Conservation (phyloP, 2,888 invertebrate genomes). For the Muscina levida region DNA sequence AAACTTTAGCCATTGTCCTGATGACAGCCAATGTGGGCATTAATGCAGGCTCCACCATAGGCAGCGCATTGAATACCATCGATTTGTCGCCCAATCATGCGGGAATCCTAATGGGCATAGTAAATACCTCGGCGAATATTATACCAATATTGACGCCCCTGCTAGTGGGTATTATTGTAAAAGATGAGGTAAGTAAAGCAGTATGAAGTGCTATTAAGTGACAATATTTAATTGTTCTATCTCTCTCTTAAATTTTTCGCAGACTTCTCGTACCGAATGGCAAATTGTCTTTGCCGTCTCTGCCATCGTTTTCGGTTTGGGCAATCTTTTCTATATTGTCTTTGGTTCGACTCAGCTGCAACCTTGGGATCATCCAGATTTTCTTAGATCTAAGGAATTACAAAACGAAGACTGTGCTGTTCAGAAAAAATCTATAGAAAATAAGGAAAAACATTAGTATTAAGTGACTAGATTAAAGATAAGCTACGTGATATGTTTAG, state of each 20-base stretch:
- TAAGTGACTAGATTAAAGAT: not conserved
- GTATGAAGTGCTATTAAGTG: not conserved
- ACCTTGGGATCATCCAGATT: constrained; percentile 81
- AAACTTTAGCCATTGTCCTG: constrained; percentile 79
- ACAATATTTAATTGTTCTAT: not conserved
- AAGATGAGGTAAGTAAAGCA: constrained; percentile 80
- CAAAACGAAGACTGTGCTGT: constrained; percentile 31
- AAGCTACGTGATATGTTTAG: constrained; percentile 15
- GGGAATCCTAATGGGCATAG: constrained; percentile 86
- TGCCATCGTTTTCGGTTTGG: constrained; percentile 80
- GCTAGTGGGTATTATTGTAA: constrained; percentile 82
- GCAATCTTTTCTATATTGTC: constrained; percentile 81
- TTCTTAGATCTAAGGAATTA: constrained; percentile 60
- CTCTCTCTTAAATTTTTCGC: constrained; percentile 42
- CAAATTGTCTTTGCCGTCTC: constrained; percentile 82
- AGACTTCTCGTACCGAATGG: constrained; percentile 80
- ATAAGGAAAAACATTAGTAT: constrained; percentile 15
- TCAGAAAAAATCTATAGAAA: not conserved
- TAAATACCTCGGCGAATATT: constrained; percentile 83
- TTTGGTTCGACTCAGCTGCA: constrained; percentile 82
- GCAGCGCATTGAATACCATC: constrained; percentile 84
- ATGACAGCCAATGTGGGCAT: constrained; percentile 82
- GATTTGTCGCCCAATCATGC: constrained; percentile 86
- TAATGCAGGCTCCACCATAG: constrained; percentile 83
- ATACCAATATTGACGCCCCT: constrained; percentile 84